Conservation (phyloP, 2,797 vertebrate genomes). For the Cossypha caffra region DNA sequence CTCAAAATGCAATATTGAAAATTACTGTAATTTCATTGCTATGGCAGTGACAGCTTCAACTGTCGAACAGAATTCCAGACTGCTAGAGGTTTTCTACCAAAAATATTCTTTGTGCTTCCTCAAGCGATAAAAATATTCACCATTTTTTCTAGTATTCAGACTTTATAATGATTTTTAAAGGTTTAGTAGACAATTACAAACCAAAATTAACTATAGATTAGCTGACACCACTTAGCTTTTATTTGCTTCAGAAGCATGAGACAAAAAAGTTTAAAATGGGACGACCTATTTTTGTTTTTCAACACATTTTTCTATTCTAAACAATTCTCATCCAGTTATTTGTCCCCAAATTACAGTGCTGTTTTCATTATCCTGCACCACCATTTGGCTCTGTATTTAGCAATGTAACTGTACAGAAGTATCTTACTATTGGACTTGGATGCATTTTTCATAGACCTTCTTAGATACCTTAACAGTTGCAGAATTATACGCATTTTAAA, state of each 20-base stretch:
- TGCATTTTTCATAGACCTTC: neutral
- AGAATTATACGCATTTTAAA: neutral
- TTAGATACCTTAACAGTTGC: neutral
- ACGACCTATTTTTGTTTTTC: neutral
- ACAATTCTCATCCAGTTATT: neutral
- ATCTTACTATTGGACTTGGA: neutral
- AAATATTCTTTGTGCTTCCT: neutral
- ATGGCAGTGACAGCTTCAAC: neutral
- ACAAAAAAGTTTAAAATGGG: neutral
- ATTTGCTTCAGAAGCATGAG: rapidly evolving
- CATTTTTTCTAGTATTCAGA: neutral
- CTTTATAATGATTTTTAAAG: neutral
- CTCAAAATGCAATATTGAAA: neutral
- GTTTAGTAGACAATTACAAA: neutral
- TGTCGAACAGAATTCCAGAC: neutral
- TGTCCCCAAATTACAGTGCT: neutral
- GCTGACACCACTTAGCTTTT: neutral
- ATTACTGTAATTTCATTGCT: neutral
- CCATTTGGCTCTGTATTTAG: neutral
- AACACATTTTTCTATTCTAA: neutral
- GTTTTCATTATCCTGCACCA: neutral
- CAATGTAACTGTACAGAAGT: too few species aligned
- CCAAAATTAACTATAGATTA: neutral
- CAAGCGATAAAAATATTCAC: neutral
- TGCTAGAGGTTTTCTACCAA: neutral